Base-by-base conservation (phyloP, 2,797 vertebrate genomes). In the Cygnus olor region DNA sequence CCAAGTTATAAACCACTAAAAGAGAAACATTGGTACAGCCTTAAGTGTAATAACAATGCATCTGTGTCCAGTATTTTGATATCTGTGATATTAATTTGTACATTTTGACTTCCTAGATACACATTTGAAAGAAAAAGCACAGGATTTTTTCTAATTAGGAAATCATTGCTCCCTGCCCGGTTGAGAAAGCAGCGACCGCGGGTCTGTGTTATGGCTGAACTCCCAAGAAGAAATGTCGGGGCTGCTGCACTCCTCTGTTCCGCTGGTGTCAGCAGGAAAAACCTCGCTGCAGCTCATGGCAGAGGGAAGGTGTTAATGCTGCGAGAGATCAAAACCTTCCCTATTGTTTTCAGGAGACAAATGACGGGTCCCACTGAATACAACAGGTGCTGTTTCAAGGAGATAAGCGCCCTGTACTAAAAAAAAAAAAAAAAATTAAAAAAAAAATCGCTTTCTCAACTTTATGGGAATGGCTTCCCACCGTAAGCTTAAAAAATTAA, bases 1-100 rank as follows among this genome's bases (percentile, higher is more conserved):
- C 95, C 90, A 95, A 96, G 88, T 66, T 60, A 63, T 70, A 95
- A 96, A 96, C 91, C 90, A 40, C 95, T 85, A 47, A 85, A 95
- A 94, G 57, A 83, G 78, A 96, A 97, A 97, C 83, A 95, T 90
- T 90, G 90, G 51, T 95, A 24, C 72, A 88, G 77, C 76, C 78
- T 89, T 83, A 83, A 94, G 65, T 93, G 51, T 40, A 92, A 83
- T 90, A 96, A 90, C 65, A 94, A 85, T 47, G 76, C 69, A 60
- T 88, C 87, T 45, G 77, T 70, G 88, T 89, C 93, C 86, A 92
- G 86, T 88, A 88, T 89, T 96, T 91, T 92, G 88, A 94, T 72
- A 87, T 69, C 81, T 34, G 2, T 49, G 85, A 88, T 76, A 68
- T 66, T 95, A 92, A 89, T 94, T 90, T 88, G 79, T 93, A 83